These are phyloP conservation scores for Diorhabda carinulata DNA, from an alignment of 1,140 invertebrate species.

Conservation along the genomic window DNA sequence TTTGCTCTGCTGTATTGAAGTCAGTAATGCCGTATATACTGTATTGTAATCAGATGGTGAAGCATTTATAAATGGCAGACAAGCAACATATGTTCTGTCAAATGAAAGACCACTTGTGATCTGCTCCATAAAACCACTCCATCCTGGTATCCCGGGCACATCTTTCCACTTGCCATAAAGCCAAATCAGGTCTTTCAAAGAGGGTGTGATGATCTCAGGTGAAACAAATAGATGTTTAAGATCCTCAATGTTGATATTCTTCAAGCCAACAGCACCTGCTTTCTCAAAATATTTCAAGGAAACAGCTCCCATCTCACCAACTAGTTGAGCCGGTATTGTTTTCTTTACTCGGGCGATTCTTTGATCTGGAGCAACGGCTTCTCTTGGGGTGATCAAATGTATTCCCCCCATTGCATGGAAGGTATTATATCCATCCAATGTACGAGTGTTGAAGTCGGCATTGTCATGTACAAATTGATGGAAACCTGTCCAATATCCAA, in stretches of 20 bases:
- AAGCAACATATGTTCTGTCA: not conserved
- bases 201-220: no score
- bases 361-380: no score
- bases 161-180: no score
- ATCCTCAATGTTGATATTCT: not conserved
- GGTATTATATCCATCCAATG: slow-evolving; percentile 30
- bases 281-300: not conserved
- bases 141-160: not conserved
- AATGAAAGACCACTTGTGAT: not conserved
- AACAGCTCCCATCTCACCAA: no score
- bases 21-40: not conserved
- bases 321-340: not conserved
- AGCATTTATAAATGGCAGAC: slow-evolving; percentile 2
- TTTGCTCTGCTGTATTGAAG: slow-evolving; percentile 16
- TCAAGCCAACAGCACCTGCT: not conserved
- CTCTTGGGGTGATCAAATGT: no score
- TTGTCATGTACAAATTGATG: slow-evolving; percentile 45
- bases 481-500: slow-evolving; percentile 24
- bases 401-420: slow-evolving; percentile 30
- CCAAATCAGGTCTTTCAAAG: no score
- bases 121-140: slow-evolving; percentile 6
- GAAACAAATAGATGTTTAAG: no score
- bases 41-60: slow-evolving; percentile 14
- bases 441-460: slow-evolving; percentile 40
- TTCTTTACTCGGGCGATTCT: slow-evolving; percentile 4